Evolutionary conservation across 2,888 invertebrate species (phyloP), one percentile per base, ranked within the genome.

Genomic region (Drosophila setosimentum): DNA sequence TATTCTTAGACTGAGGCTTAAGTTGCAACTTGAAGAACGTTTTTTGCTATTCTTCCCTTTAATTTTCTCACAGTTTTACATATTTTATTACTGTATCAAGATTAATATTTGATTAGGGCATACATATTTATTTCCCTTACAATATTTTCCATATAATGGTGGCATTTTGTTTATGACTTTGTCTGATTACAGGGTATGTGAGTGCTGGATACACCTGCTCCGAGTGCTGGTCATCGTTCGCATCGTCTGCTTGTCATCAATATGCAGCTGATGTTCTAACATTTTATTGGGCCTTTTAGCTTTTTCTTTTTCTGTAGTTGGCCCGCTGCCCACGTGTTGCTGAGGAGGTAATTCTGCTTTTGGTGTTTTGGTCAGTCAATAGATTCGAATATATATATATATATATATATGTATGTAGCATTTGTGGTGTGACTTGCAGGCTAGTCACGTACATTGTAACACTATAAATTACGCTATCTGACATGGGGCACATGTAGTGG

Each of bases 201-300:
- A 48, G 33, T 72, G 72, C 57, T 64, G 40, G 68, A 35, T 65
- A 33, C 54, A 68, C 51, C 45, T 63, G 60, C n/a, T 57, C 40
- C 16, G 30, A 50, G 27, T 61, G 53, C 37, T 62, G 45, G 54
- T 66, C 61, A 54, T 59, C 62, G 61, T 55, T 50, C 57, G 40
- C 78, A 57, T 57, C 62, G 63, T 51, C 67, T 71, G 45, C 51
- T 58, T 67, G 63, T 66, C 84, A 89, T 86, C 89, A 86, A 89
- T 86, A 86, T 86, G 87, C 89, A 87, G 73, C 42, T 51, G 76
- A 60, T 84, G 86, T 87, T 89, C 86, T 87, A 78, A 76, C 67
- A 59, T 70, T 76, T 76, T 68, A 68, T 75, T 77, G 66, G 57
- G 59, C 76, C 66, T 60, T 70, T 60, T 35, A 66, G 29, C 42